phyloP scores from a whole-genome alignment of 2,888 invertebrate genomes.

The Drosophila phalerata region DNA sequence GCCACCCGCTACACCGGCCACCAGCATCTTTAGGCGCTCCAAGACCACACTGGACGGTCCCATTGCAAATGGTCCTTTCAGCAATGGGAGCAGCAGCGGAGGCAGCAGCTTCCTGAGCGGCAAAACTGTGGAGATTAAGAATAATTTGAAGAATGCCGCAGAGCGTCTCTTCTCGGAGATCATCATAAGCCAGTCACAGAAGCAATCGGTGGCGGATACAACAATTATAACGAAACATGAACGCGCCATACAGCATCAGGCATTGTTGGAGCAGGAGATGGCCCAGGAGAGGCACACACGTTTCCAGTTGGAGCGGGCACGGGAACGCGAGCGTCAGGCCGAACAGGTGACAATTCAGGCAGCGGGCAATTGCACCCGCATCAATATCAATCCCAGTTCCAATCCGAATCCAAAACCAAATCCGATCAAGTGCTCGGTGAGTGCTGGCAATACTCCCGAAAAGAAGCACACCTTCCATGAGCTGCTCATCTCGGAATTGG shows the following conservation, averaged over 20 bases:
- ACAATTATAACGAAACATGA: constrained; percentile 83
- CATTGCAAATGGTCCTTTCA: not conserved
- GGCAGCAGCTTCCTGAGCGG: constrained; percentile 68
- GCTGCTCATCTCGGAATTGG: constrained; percentile 90
- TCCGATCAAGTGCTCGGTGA: constrained; percentile 60
- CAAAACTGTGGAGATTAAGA: constrained; percentile 84
- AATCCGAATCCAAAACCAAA: constrained; percentile 12
- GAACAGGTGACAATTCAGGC: constrained; percentile 66
- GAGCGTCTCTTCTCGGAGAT: constrained; percentile 85
- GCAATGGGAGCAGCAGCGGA: constrained; percentile 14
- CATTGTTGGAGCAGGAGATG: constrained; percentile 72
- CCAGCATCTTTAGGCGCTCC: constrained; percentile 81
- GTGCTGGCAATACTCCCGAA: constrained; percentile 80
- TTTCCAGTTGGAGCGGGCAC: constrained; percentile 27
- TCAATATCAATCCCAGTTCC: constrained; percentile 69
- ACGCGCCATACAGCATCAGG: constrained; percentile 78
- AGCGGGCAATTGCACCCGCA: constrained; percentile 78
- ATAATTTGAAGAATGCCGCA: constrained; percentile 85
- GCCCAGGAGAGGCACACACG: constrained; percentile 53
- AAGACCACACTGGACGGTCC: constrained; percentile 82
- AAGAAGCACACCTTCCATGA: constrained; percentile 87
- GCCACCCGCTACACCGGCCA: constrained; percentile 50
- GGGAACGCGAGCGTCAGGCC: constrained; percentile 26
- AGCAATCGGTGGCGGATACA: constrained; percentile 64
- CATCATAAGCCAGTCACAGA: constrained; percentile 83